Percentiles rank a stretch among this genome's conserved stretches.
Conservation (phyloP, 1,140 invertebrate species). For the Anoplophora glabripennis region DNA sequence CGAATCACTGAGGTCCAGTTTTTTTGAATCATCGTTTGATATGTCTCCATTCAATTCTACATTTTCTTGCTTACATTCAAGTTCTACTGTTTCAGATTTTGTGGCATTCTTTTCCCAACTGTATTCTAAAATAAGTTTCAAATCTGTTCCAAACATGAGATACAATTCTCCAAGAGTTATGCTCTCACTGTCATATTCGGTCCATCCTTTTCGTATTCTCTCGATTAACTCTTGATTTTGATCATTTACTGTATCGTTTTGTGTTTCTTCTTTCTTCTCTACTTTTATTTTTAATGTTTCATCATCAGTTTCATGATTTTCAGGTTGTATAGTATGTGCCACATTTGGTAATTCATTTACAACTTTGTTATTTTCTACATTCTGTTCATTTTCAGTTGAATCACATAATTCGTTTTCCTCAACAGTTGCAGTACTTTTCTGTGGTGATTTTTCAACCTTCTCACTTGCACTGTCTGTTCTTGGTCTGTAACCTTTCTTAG, state of each 20-base stretch:
- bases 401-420: slow-evolving; percentile 9
- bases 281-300: slow-evolving; percentile 7
- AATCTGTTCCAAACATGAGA: slow-evolving; percentile 81
- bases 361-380: slow-evolving; percentile 6
- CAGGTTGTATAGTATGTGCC: too few species aligned
- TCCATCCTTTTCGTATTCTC: slow-evolving; percentile 77
- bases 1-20: slow-evolving; percentile 41
- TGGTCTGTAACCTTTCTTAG: slow-evolving; percentile 9
- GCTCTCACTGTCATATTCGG: slow-evolving; percentile 65
- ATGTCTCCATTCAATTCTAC: slow-evolving; percentile 30
- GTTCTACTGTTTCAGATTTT: slow-evolving; percentile 9
- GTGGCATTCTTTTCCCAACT: slow-evolving; percentile 63
- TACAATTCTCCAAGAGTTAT: slow-evolving; percentile 88
- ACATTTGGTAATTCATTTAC: slow-evolving; percentile 1
- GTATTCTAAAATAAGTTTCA: slow-evolving; percentile 78
- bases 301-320: background rate
- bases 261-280: background rate
- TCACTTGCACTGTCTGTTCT: slow-evolving; percentile 13
- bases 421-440: slow-evolving; percentile 4
- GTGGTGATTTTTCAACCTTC: slow-evolving; percentile 12
- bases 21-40: slow-evolving; percentile 5
- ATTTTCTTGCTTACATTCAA: slow-evolving; percentile 31
- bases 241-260: slow-evolving; percentile 1
- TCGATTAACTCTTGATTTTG: slow-evolving; percentile 42
- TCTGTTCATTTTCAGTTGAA: slow-evolving; percentile 7